Conservation (phyloP, 2,797 vertebrate species). For the Sitta carolinensis region DNA sequence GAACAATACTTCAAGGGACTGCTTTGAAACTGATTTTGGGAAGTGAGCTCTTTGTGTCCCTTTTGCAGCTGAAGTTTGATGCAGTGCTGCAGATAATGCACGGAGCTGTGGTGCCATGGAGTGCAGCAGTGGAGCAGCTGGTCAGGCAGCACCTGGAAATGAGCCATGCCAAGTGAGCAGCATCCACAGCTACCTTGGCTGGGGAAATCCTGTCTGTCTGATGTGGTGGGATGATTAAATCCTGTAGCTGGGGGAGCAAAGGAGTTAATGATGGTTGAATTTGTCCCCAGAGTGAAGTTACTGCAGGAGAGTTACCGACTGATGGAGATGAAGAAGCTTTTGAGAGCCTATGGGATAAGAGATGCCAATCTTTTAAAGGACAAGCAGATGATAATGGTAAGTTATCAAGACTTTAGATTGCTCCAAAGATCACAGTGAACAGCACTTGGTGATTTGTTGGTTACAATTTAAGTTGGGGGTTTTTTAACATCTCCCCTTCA, state of each 20-base stretch:
- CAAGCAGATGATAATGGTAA: conserved; percentile 88
- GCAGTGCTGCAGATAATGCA: conserved; percentile 95
- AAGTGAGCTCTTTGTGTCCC: neutral
- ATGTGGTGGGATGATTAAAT: neutral
- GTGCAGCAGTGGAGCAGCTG: conserved; percentile 86
- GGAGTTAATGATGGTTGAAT: neutral
- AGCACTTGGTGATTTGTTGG: neutral
- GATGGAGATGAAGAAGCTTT: conserved; percentile 95
- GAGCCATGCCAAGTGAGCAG: conserved; percentile 90
- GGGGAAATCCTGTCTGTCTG: neutral
- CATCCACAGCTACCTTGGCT: neutral
- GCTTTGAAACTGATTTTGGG: neutral
- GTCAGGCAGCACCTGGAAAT: conserved; percentile 90
- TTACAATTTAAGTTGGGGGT: neutral
- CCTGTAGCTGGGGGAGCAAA: neutral
- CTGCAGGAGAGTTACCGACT: conserved; percentile 90
- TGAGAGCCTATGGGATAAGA: conserved; percentile 90
- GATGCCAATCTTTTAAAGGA: conserved; percentile 87
- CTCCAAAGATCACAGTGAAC: neutral
- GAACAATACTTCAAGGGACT: neutral
- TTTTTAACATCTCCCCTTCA: neutral
- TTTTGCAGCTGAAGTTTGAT: conserved; percentile 88
- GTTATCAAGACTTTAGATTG: neutral
- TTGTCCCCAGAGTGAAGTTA: conserved; percentile 84
- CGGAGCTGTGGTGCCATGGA: conserved; percentile 93